A percentile compares a stretch with the other conserved stretches of the same genome.
phyloP scores from a whole-genome alignment of 2,888 invertebrate species.

The Ormyrus thymus region DNA sequence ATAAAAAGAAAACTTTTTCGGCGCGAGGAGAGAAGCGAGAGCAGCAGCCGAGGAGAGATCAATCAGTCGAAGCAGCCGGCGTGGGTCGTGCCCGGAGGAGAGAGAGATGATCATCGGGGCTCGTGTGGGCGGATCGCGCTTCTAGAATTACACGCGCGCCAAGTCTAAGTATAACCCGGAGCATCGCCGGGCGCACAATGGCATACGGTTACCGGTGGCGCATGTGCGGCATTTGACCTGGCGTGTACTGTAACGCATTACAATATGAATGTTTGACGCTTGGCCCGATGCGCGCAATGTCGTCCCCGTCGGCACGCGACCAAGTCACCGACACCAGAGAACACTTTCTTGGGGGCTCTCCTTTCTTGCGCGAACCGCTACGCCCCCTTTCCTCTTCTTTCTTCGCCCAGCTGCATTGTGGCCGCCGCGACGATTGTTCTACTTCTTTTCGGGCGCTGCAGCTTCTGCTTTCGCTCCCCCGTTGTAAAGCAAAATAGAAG shows the following conservation, averaged over 20 bases:
- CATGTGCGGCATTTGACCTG: constrained; percentile 68
- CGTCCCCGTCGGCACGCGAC: constrained; percentile 67
- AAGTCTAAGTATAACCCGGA: constrained; percentile 55
- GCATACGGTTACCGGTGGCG: constrained; percentile 66
- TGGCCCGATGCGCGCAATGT: constrained; percentile 48
- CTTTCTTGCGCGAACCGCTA: not conserved
- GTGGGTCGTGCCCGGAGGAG: constrained; percentile 42
- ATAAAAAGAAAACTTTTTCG: not conserved
- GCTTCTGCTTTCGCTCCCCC: not conserved
- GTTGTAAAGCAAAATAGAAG: no score
- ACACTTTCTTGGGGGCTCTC: constrained; percentile 44
- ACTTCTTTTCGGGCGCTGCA: not conserved
- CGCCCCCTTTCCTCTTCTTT: constrained; percentile 7
- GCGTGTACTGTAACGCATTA: constrained; percentile 71
- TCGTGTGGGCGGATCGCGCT: constrained; percentile 68
- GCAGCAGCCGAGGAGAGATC: constrained; percentile 16
- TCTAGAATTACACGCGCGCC: constrained; percentile 63
- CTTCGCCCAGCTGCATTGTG: not conserved
- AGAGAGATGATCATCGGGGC: constrained; percentile 63
- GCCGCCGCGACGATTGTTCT: not conserved
- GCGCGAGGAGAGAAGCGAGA: not conserved
- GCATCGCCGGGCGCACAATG: constrained; percentile 62
- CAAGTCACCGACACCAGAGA: constrained; percentile 54
- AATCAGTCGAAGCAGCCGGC: not conserved
- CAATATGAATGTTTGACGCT: constrained; percentile 69